These are phyloP conservation scores for Rhinichthys klamathensis DNA, from an alignment of 2,113 vertebrate genomes.

Conservation along the genomic window DNA sequence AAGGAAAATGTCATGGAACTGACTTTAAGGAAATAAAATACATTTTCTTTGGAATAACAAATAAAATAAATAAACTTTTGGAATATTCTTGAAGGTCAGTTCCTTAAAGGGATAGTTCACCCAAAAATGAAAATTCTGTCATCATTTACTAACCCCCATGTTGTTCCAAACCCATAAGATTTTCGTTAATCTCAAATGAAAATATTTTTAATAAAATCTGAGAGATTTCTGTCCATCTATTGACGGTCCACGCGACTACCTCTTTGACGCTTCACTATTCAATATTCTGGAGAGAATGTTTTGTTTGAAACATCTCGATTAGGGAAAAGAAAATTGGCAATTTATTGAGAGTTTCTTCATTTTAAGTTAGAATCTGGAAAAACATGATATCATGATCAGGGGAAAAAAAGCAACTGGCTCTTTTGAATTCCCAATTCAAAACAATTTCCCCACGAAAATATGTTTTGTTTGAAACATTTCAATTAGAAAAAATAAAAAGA, in stretches of 20 bases:
- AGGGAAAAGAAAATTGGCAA: background rate
- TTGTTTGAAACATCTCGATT: background rate
- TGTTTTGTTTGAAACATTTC: background rate
- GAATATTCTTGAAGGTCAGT: too few relatives aligned
- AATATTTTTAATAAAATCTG: too few relatives aligned
- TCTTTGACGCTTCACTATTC: too few relatives aligned
- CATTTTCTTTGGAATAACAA: too few relatives aligned
- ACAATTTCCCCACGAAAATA: background rate
- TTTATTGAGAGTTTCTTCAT: background rate
- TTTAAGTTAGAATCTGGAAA: background rate
- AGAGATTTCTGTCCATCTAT: too few relatives aligned
- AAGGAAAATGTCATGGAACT: background rate
- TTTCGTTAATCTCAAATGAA: too few relatives aligned
- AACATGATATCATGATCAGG: background rate
- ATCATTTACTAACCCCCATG: too few relatives aligned
- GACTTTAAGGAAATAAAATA: background rate
- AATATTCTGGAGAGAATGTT: background rate
- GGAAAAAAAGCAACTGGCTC: background rate
- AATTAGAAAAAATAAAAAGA: background rate
- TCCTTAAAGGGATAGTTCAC: too few relatives aligned
- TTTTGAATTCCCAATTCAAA: background rate
- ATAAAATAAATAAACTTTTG: too few relatives aligned
- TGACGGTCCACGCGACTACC: too few relatives aligned
- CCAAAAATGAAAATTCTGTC: too few relatives aligned
- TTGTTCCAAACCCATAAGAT: too few relatives aligned